A percentile compares a stretch with the other conserved stretches of the same genome.
These are phyloP conservation scores for Protonibea diacanthus DNA, from an alignment of 2,797 vertebrate genomes.

Conservation along the genomic window DNA sequence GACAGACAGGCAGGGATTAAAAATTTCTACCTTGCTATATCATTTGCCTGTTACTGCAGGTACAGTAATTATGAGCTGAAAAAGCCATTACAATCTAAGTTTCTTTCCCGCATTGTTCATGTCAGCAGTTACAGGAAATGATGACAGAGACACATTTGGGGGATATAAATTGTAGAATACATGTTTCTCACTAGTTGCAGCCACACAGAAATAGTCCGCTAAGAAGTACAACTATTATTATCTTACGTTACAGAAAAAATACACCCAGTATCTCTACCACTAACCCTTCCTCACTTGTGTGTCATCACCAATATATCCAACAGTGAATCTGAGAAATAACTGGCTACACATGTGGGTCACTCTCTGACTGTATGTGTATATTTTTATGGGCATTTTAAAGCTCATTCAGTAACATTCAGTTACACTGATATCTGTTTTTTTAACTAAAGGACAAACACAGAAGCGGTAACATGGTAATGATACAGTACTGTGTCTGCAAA, in stretches of 20 bases:
- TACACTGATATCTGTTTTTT: neutral
- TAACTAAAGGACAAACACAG: slow-evolving; percentile 2
- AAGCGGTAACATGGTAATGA: neutral
- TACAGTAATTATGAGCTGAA: slow-evolving; percentile 31
- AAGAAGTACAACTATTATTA: neutral
- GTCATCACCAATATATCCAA: neutral
- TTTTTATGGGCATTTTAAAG: neutral
- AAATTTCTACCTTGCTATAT: slow-evolving; percentile 27
- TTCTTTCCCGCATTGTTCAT: neutral
- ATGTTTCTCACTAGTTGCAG: neutral
- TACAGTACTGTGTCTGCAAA: neutral
- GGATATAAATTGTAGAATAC: neutral
- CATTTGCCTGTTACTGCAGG: slow-evolving; percentile 38
- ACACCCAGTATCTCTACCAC: neutral
- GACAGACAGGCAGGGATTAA: slow-evolving; percentile 43
- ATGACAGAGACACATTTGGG: slow-evolving; percentile 8
- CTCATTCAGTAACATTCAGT: neutral
- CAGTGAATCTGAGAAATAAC: neutral
- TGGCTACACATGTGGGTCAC: neutral
- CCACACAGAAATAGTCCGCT: neutral
- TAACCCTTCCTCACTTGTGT: neutral
- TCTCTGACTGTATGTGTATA: neutral
- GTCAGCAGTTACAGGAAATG: slow-evolving; percentile 20
- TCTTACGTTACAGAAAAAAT: neutral
- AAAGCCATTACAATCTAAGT: slow-evolving; percentile 18